Percentiles rank a stretch among this genome's conserved stretches.
Conservation (phyloP, 2,888 invertebrate species). For the Aphodius sticticus region DNA sequence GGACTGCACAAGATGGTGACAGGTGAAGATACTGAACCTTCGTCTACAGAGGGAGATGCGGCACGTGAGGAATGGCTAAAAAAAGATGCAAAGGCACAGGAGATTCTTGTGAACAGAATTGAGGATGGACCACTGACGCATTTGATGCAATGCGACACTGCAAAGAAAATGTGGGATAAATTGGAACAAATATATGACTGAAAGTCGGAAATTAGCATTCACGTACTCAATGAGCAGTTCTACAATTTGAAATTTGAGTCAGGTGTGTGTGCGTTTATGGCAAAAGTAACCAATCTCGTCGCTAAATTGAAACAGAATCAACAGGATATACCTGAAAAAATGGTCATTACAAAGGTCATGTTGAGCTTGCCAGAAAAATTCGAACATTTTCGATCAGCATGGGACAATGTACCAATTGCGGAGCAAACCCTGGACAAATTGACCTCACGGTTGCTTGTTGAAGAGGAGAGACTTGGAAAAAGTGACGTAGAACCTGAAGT, state of each 20-base stretch:
- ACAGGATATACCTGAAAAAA: slow-evolving; percentile 41
- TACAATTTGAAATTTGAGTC: slow-evolving; percentile 38
- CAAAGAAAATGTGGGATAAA: slow-evolving; percentile 46
- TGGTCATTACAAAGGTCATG: slow-evolving; percentile 47
- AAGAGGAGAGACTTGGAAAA: slow-evolving; percentile 40
- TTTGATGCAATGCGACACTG: slow-evolving; percentile 40
- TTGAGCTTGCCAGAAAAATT: slow-evolving; percentile 50
- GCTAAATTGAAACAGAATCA: slow-evolving; percentile 23
- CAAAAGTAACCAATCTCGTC: background rate
- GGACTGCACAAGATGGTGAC: background rate
- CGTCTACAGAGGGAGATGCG: background rate
- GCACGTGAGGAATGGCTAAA: background rate
- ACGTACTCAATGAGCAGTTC: slow-evolving; percentile 42
- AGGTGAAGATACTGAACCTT: background rate
- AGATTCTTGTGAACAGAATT: slow-evolving; percentile 42
- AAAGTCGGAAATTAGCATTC: slow-evolving; percentile 43
- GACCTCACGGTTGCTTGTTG: slow-evolving; percentile 41
- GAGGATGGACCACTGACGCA: slow-evolving; percentile 43
- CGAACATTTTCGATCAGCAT: slow-evolving; percentile 52
- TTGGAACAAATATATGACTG: slow-evolving; percentile 40
- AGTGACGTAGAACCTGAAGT: slow-evolving; percentile 21
- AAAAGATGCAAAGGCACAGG: slow-evolving; percentile 40
- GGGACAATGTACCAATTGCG: slow-evolving; percentile 42
- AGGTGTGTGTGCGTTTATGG: background rate
- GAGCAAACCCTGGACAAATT: slow-evolving; percentile 43